Percentiles rank a stretch among this genome's conserved stretches.
Evolutionary conservation across 2,113 vertebrate species (phyloP).

Genomic region (Fulmarus glacialis): DNA sequence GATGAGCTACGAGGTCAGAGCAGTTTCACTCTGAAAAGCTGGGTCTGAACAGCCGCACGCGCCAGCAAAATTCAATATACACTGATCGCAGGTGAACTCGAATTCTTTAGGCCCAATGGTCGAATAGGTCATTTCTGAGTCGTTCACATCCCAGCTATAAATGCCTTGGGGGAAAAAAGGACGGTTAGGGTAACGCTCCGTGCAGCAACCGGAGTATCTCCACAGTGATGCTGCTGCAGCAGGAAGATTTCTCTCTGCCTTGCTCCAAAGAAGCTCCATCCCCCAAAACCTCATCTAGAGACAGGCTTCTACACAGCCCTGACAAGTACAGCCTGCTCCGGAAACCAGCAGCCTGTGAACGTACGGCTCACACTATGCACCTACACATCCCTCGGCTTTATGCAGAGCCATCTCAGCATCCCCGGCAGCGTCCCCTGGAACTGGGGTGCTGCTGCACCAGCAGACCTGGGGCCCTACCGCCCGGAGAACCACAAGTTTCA

Average conservation of each 20-base stretch:
- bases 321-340: background rate
- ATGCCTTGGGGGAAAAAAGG: background rate
- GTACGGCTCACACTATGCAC: fast-evolving
- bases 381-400: background rate
- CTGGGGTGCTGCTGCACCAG: background rate
- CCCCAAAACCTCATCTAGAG: background rate
- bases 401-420: background rate
- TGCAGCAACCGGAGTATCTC: background rate
- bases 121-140: background rate
- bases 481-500: background rate
- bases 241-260: background rate
- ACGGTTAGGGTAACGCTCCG: background rate
- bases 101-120: background rate
- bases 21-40: background rate
- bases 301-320: background rate
- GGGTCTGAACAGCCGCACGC: background rate
- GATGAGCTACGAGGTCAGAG: background rate
- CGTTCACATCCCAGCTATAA: background rate
- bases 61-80: background rate
- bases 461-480: background rate
- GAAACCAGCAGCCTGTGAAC: background rate
- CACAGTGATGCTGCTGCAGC: background rate
- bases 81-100: background rate
- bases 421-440: background rate
- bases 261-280: background rate